Evolutionary conservation across 2,888 invertebrate species (phyloP).

Genomic region (Lucinisca nassula): DNA sequence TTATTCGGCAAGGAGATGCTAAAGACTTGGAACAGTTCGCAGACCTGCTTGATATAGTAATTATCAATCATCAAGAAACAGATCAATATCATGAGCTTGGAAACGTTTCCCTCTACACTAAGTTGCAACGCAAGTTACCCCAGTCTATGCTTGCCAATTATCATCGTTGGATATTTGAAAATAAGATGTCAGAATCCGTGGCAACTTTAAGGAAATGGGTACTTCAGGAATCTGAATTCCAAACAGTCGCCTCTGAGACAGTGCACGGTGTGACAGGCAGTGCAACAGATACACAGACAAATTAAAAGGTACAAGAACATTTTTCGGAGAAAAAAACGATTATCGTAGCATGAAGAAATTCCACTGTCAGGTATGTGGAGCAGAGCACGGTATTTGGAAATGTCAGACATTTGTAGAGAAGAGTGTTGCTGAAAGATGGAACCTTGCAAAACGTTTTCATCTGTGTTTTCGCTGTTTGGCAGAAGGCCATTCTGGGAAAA

Average conservation of each 20-base stretch:
- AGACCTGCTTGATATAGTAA: slow-evolving; percentile 43
- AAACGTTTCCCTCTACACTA: slow-evolving; percentile 29
- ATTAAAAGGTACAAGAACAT: background rate
- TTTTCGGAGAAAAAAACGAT: slow-evolving; percentile 1
- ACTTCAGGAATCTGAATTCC: slow-evolving; percentile 38
- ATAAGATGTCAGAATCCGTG: slow-evolving; percentile 23
- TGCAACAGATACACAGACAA: background rate
- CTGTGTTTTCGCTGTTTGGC: slow-evolving; percentile 41
- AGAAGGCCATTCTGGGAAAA: slow-evolving; percentile 3
- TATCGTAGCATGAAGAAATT: background rate
- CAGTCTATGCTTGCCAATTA: slow-evolving; percentile 32
- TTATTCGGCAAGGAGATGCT: background rate
- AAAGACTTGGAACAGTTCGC: slow-evolving; percentile 34
- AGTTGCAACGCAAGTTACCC: slow-evolving; percentile 37
- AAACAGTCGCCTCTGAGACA: slow-evolving; percentile 18
- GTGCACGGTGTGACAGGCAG: slow-evolving; percentile 5
- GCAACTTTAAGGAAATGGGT: slow-evolving; percentile 21
- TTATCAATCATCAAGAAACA: slow-evolving; percentile 37
- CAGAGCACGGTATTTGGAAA: slow-evolving; percentile 24
- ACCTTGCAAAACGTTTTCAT: background rate
- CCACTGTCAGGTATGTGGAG: background rate
- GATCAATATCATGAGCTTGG: too few relatives aligned
- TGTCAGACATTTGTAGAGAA: slow-evolving; percentile 20
- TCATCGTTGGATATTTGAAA: slow-evolving; percentile 44
- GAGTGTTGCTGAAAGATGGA: background rate